Percentiles rank a stretch among this genome's conserved stretches.
Conservation (phyloP, 2,888 invertebrate species). For the Phymatocera aterrima region DNA sequence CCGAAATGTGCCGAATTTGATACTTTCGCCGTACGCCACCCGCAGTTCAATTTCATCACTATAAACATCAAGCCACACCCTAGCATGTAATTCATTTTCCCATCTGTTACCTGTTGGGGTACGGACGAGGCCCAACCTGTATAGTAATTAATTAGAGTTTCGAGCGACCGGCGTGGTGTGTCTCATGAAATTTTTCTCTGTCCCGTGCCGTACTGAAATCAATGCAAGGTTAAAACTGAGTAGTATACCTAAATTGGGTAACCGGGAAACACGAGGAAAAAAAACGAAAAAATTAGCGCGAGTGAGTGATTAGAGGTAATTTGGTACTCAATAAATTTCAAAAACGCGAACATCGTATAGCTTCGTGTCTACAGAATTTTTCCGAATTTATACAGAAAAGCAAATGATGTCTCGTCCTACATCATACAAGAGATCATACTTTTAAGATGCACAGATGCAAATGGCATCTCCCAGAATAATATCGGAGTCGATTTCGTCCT, state of each 20-base stretch:
- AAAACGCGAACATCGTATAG: neutral
- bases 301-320: neutral
- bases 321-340: neutral
- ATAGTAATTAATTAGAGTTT: conserved; percentile 37
- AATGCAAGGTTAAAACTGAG: neutral
- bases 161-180: neutral
- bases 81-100: conserved; percentile 21
- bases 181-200: neutral
- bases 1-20: neutral
- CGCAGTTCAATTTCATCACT: conserved; percentile 27
- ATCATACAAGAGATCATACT: neutral
- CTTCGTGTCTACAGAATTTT: too few species aligned
- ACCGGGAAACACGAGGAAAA: neutral
- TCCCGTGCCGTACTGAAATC: neutral
- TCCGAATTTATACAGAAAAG: too few species aligned
- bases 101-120: conserved; percentile 17
- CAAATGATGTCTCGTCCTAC: too few species aligned
- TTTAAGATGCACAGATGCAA: neutral
- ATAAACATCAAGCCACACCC: conserved; percentile 9
- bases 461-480: neutral
- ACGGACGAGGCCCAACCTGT: conserved; percentile 13
- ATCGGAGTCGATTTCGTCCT: neutral
- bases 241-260: too few species aligned
- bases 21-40: neutral
- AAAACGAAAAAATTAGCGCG: neutral